Base-by-base conservation (phyloP, 2,797 vertebrate species). In the Lepidocolaptes lacrymiger region DNA sequence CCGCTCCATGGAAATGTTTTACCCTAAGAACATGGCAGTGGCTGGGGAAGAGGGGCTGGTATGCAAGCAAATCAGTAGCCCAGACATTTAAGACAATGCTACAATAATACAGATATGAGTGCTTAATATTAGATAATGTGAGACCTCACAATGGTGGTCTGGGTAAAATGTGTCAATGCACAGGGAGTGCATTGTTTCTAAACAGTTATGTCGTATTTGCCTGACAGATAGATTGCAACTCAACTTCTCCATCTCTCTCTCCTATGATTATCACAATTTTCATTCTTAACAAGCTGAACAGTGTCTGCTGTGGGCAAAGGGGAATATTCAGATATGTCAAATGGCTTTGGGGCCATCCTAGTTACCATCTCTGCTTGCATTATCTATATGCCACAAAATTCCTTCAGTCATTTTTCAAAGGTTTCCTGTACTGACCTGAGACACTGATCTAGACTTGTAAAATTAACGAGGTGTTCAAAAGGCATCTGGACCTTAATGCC, bases 1-100 rank as follows among this genome's bases (percentile, higher is more conserved):
- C 0, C 79, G 7, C 48, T 90, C 12, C n/a, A 11, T 68, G 54
- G 9, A 81, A 55, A 6, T 64, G 1, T 36, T 80, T 71, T 88
- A 41, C 17, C 26, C 2, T 67, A 74, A 68, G 30, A 80, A n/a
- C 9, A 2, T 26, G 14, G 37, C 43, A 2, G 1, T 39, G 22
- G 41, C 13, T 13, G 43, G 9, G 19, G 7, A 51, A 14, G 36
- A 10, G 5, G 3, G 1, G 8, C 7, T 26, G 12, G 4, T 34
- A 15, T 49, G 12, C 23, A 28, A 59, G 14, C 5, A 54, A n/a
- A 27, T 51, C 3, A 2, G 27, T 54, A 66, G 12, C n/a, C 26
- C 19, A 19, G 11, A 6, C 56, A 6, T 73, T 68, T 66, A 32
- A 37, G 28, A 28, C 13, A 67, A 13, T 32, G 24, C 28, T 87